These are phyloP conservation scores for Poecilobothrus nobilitatus DNA, from an alignment of 2,888 invertebrate species.

Conservation along the genomic window DNA sequence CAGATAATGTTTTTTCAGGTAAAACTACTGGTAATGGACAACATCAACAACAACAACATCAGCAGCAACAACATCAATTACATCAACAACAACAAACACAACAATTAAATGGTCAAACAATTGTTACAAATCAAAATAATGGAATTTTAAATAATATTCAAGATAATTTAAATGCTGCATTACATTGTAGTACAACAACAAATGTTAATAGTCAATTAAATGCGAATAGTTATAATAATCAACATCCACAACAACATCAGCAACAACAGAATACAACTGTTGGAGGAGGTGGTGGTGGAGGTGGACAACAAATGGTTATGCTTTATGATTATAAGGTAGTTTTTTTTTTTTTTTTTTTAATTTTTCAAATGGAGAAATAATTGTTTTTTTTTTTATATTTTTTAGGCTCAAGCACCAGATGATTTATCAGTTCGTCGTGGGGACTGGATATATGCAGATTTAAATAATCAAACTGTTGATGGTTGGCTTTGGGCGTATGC, in stretches of 20 bases:
- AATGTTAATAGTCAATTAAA: constrained; percentile 17
- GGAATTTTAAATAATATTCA: neutral
- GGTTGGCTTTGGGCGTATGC: constrained; percentile 95
- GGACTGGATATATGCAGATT: constrained; percentile 92
- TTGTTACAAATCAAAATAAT: constrained; percentile 9
- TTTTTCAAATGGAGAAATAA: neutral
- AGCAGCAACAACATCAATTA: neutral
- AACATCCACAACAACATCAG: constrained; percentile 17
- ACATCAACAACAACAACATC: neutral
- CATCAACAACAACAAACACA: constrained; percentile 14
- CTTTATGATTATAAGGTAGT: constrained; percentile 84
- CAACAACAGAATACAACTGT: constrained; percentile 11
- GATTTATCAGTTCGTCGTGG: constrained; percentile 84
- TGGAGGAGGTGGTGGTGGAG: constrained; percentile 15
- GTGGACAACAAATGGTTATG: constrained; percentile 80
- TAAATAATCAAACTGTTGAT: constrained; percentile 86
- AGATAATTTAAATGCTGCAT: neutral
- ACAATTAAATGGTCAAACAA: constrained; percentile 5
- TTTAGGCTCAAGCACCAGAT: constrained; percentile 80
- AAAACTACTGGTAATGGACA: neutral
- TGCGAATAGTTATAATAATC: constrained; percentile 17
- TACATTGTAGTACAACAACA: neutral
- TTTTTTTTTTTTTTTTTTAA: constrained; percentile 10
- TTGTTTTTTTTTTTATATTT: neutral
- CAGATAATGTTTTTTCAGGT: constrained; percentile 59